These are phyloP conservation scores for Chydorus sphaericus DNA, from an alignment of 2,888 invertebrate genomes.

Conservation along the genomic window DNA sequence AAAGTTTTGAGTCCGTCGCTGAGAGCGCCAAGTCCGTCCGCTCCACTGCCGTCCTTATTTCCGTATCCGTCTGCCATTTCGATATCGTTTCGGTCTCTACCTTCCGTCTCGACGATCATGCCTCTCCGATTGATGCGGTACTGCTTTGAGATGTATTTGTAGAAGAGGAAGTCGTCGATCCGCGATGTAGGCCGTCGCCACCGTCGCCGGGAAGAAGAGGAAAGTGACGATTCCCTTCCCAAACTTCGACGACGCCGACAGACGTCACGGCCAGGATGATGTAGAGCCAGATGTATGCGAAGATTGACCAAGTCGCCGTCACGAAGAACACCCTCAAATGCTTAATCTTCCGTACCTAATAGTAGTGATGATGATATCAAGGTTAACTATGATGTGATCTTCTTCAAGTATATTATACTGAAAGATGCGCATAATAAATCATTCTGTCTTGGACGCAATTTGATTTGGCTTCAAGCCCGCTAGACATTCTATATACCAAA, in stretches of 20 bases:
- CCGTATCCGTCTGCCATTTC: slow-evolving; percentile 42
- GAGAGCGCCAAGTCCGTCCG: slow-evolving; percentile 28
- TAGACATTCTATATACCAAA: no score
- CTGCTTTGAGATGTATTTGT: slow-evolving; percentile 75
- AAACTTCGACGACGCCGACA: slow-evolving; percentile 79
- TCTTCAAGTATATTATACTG: no score
- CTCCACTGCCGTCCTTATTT: slow-evolving; percentile 7
- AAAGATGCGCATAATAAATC: no score
- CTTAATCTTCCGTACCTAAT: slow-evolving; percentile 83
- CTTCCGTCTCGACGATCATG: slow-evolving; percentile 73
- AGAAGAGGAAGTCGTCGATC: slow-evolving; percentile 70
- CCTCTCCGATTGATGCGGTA: slow-evolving; percentile 81
- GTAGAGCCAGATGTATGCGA: slow-evolving; percentile 98
- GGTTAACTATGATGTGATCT: no score
- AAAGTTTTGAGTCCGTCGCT: slow-evolving; percentile 38
- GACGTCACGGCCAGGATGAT: slow-evolving; percentile 78
- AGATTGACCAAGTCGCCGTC: slow-evolving; percentile 93
- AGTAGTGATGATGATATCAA: no score
- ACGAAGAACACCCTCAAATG: slow-evolving; percentile 94
- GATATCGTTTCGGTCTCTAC: slow-evolving; percentile 31
- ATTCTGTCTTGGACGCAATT: no score
- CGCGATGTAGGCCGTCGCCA: slow-evolving; percentile 89
- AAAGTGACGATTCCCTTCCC: slow-evolving; percentile 96
- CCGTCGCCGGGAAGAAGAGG: slow-evolving; percentile 90
- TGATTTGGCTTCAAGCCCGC: no score